These are phyloP conservation scores for Delichon dasypus DNA, from an alignment of 2,797 vertebrate species.

Conservation along the genomic window DNA sequence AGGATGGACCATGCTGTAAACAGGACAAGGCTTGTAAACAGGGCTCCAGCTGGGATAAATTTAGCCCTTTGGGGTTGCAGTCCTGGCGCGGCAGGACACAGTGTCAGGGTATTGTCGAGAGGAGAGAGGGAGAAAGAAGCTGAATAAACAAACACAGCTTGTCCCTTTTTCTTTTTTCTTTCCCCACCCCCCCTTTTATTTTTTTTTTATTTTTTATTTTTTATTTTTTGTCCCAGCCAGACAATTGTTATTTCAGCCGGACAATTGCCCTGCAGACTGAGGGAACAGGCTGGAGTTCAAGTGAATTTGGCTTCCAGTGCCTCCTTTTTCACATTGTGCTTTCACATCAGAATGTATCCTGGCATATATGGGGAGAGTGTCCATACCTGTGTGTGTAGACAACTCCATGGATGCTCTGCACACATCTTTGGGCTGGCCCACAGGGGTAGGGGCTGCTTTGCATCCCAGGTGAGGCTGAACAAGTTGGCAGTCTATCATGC, in stretches of 20 bases:
- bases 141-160: slow-evolving; percentile 77
- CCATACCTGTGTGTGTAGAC: fast-evolving
- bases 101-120: slow-evolving; percentile 73
- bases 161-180: neutral
- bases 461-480: neutral
- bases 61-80: slow-evolving; percentile 68
- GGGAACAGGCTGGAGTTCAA: slow-evolving; percentile 41
- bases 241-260: slow-evolving; percentile 75
- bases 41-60: slow-evolving; percentile 77
- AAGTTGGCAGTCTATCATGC: neutral
- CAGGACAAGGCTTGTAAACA: slow-evolving; percentile 80
- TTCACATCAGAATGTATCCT: neutral
- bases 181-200: neutral
- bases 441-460: neutral
- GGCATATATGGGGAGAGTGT: neutral
- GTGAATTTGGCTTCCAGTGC: slow-evolving; percentile 2
- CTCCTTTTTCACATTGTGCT: slow-evolving; percentile 13
- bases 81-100: slow-evolving; percentile 62
- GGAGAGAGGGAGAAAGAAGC: slow-evolving; percentile 64
- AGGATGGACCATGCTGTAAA: slow-evolving; percentile 72
- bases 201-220: neutral
- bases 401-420: neutral
- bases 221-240: neutral
- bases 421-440: neutral
- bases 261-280: slow-evolving; percentile 64